Evolutionary conservation across 2,113 vertebrate genomes (phyloP), one percentile per base, ranked within the genome.

Genomic region (Haplotaxodon microlepis): DNA sequence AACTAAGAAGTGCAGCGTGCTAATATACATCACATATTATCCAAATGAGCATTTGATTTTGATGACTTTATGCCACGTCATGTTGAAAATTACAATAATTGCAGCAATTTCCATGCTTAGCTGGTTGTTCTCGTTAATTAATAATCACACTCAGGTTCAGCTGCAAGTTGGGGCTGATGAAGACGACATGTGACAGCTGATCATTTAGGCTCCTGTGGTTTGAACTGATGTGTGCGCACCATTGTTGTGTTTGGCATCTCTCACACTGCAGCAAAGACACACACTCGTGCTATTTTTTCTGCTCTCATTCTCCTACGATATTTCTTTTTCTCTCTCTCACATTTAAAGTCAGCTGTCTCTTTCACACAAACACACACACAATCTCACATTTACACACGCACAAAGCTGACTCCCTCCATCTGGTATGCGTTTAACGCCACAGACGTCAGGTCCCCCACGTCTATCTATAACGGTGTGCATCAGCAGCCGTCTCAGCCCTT

Each of bases 351-450:
- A 53, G 9, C 34, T 42, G 9, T 29, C 16, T 14, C 24, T 27
- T 40, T 66, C 69, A 38, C 27, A 11, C 45, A 81, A 36, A 45
- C 17, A 24, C 47, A 31, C 10, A 42, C 13, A 27, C 19, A 54
- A 9, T 24, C 57, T 66, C 24, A 24, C 79, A 27, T 11, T 40
- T 24, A 61, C 76, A 81, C 76, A 53, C 12, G 61, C 29, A 81
- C 27, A 66, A 6, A 10, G 21, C 56, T 88, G 78, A 89, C 79
- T 17, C 45, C 56, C 56, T 88, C 89, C 82, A 90, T 91, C 86
- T 91, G 91, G 79, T 53, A 61, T 85, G 71, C 66, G 38, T 61
- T 86, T n/a, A 51, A 82, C 24, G 51, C 83, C 82, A 82, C 88
- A 86, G 80, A 84, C 87, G 66, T 84, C 82, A 88, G 57, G 24